Evolutionary conservation across 2,888 invertebrate genomes (phyloP).

Genomic region (Nomada goodeniana): DNA sequence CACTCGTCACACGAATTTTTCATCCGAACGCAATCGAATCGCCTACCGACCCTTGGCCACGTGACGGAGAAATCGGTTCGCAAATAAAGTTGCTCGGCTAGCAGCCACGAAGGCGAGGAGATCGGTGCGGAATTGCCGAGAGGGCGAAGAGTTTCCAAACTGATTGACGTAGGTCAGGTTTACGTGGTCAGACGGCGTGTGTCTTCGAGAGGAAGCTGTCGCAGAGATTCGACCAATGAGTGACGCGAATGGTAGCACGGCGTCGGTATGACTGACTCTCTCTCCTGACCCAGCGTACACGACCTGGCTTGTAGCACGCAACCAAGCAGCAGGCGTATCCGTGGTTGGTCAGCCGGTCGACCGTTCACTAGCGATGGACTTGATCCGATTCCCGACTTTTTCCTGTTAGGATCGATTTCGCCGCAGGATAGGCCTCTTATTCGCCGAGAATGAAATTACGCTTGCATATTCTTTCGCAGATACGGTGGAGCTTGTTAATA

Average conservation of each 20-base stretch:
- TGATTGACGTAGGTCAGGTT: background rate
- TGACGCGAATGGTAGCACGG: slow-evolving; percentile 79
- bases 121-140: background rate
- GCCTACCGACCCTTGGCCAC: slow-evolving; percentile 53
- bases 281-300: slow-evolving; percentile 72
- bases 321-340: slow-evolving; percentile 66
- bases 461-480: slow-evolving; percentile 5
- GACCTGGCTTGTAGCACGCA: slow-evolving; percentile 67
- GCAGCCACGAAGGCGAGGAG: slow-evolving; percentile 29
- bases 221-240: slow-evolving; percentile 58
- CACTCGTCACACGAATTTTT: background rate
- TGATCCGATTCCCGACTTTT: slow-evolving; percentile 64
- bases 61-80: slow-evolving; percentile 46
- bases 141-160: background rate
- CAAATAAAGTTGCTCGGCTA: slow-evolving; percentile 9
- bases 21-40: background rate
- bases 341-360: slow-evolving; percentile 63
- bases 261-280: slow-evolving; percentile 80
- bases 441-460: background rate
- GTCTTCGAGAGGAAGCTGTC: slow-evolving; percentile 30
- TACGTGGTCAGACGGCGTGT: background rate
- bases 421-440: background rate
- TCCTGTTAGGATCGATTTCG: slow-evolving; percentile 58
- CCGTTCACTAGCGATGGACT: slow-evolving; percentile 61
- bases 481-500: background rate